phyloP scores from a whole-genome alignment of 2,888 invertebrate species.

The Ptilodon capucinus region DNA sequence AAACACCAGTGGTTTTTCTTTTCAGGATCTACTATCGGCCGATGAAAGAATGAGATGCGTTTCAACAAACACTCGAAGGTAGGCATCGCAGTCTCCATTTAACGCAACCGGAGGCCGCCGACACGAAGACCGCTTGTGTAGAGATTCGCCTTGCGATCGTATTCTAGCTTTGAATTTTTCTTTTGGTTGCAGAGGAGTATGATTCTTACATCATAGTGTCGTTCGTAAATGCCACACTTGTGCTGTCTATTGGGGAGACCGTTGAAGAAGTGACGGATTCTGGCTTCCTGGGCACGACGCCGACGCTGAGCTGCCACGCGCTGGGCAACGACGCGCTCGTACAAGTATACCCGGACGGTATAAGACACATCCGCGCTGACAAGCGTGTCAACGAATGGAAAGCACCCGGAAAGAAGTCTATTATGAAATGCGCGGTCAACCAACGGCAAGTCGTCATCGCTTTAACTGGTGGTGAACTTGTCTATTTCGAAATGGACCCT shows the following conservation, averaged over 20 bases:
- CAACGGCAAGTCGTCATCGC: constrained; percentile 99
- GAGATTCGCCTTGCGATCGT: constrained; percentile 21
- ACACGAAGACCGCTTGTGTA: constrained; percentile 42
- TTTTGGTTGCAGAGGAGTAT: constrained; percentile 95
- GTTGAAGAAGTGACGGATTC: constrained; percentile 99
- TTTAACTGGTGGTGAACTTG: constrained; percentile 97
- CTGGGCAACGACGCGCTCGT: constrained; percentile 98
- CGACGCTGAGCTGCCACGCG: constrained; percentile 98
- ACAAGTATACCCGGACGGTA: constrained; percentile 99
- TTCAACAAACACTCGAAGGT: constrained; percentile 65
- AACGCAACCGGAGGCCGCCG: constrained; percentile 54
- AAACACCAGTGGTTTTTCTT: constrained; percentile 96
- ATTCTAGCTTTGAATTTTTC: constrained; percentile 56
- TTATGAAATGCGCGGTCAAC: constrained; percentile 99
- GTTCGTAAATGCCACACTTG: constrained; percentile 98
- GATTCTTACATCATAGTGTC: constrained; percentile 99
- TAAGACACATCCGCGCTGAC: constrained; percentile 98
- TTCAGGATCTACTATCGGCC: constrained; percentile 85
- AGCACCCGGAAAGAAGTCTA: constrained; percentile 97
- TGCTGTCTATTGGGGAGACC: constrained; percentile 99
- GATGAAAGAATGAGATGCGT: constrained; percentile 72
- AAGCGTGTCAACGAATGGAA: constrained; percentile 99
- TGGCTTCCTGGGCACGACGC: constrained; percentile 99
- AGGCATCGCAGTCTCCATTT: constrained; percentile 62
- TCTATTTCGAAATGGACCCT: constrained; percentile 99